A percentile compares a stretch with the other conserved stretches of the same genome.
These are phyloP conservation scores for Trissolcus basalis DNA, from an alignment of 1,140 invertebrate genomes.

Conservation along the genomic window DNA sequence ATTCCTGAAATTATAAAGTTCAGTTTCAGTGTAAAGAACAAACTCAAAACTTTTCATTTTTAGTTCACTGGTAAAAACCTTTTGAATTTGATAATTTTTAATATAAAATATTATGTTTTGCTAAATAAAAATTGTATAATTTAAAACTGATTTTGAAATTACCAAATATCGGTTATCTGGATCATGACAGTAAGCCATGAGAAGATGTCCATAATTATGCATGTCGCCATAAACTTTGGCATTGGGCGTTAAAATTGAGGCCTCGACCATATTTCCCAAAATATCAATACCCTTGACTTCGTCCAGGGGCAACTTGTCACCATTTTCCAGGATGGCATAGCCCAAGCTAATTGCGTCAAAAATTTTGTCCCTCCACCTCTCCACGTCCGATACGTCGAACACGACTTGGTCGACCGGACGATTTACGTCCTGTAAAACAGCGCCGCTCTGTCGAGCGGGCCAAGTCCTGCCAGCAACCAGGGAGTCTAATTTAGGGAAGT, in stretches of 20 bases:
- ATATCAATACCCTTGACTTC: slow-evolving; percentile 86
- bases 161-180: slow-evolving; percentile 83
- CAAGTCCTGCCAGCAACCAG: slow-evolving; percentile 80
- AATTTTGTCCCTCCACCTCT: slow-evolving; percentile 85
- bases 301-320: slow-evolving; percentile 77
- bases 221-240: slow-evolving; percentile 83
- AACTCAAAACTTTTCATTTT: no score
- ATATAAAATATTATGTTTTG: no score
- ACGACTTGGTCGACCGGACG: slow-evolving; percentile 81
- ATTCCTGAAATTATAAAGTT: slow-evolving; percentile 72
- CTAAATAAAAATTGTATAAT: no score
- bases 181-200: slow-evolving; percentile 83
- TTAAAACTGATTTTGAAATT: no score
- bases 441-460: slow-evolving; percentile 79
- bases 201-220: slow-evolving; percentile 84
- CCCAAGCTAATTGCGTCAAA: slow-evolving; percentile 84
- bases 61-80: no score
- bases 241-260: slow-evolving; percentile 83
- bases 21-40: not conserved
- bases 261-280: slow-evolving; percentile 87
- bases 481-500: slow-evolving; percentile 85
- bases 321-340: slow-evolving; percentile 75
- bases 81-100: no score
- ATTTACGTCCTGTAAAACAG: slow-evolving; percentile 80
- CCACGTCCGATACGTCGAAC: slow-evolving; percentile 82